Conservation (phyloP, 2,888 invertebrate genomes). For the Macaria liturata region DNA sequence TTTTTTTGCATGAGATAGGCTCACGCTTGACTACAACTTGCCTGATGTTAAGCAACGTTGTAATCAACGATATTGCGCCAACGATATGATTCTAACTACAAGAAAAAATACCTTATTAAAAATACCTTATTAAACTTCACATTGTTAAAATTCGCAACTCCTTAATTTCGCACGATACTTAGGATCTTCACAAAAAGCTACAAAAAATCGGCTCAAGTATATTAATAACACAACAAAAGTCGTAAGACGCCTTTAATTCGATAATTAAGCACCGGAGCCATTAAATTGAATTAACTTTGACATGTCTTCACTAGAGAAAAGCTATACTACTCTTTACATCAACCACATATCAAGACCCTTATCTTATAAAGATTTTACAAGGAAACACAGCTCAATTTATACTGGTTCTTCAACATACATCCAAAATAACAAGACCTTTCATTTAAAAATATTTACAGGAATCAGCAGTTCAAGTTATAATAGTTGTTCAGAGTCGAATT, state of each 20-base stretch:
- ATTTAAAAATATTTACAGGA: constrained; percentile 1
- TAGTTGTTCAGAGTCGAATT: constrained; percentile 49
- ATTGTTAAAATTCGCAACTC: too few species aligned
- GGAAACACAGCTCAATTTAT: too few species aligned
- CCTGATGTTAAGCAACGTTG: too few species aligned
- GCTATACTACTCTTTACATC: constrained; percentile 72
- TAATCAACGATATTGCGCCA: too few species aligned
- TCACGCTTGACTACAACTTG: too few species aligned
- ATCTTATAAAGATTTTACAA: too few species aligned
- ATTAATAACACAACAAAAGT: constrained; percentile 30
- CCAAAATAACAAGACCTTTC: constrained; percentile 41
- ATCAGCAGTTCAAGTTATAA: constrained; percentile 12
- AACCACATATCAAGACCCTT: constrained; percentile 50
- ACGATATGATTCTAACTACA: too few species aligned
- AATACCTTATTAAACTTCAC: too few species aligned
- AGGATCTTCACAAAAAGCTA: constrained; percentile 24
- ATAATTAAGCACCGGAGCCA: constrained; percentile 73
- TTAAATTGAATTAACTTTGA: constrained; percentile 81
- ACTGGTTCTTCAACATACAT: too few species aligned
- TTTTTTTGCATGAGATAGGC: too few species aligned
- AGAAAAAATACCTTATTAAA: too few species aligned
- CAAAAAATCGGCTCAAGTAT: neutral
- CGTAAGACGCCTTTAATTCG: constrained; percentile 65
- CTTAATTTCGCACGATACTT: too few species aligned
- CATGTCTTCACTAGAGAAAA: constrained; percentile 72